phyloP scores from a whole-genome alignment of 2,113 vertebrate species.

The Spermophilus dauricus region DNA sequence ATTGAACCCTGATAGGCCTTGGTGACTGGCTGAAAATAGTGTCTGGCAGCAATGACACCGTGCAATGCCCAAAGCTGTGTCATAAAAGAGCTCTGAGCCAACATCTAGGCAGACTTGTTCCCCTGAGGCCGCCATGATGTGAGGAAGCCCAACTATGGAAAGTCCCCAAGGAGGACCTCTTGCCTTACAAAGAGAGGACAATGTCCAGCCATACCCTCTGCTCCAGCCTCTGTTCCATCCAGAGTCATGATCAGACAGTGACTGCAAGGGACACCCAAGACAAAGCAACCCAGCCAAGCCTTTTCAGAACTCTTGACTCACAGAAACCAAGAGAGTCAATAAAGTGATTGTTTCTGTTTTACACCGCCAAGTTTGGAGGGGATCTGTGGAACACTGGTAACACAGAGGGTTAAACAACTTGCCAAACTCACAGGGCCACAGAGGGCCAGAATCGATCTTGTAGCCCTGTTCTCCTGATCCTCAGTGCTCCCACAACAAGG shows the following conservation, averaged over 20 bases:
- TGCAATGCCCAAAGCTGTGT: neutral
- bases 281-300: neutral
- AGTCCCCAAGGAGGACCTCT: neutral
- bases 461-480: too few species aligned
- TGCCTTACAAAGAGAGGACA: accelerated
- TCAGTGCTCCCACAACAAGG: too few species aligned
- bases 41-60: neutral
- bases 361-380: neutral
- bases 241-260: too few species aligned
- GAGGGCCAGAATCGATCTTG: accelerated
- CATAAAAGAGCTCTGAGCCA: neutral
- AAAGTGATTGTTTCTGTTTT: neutral
- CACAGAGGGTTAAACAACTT: too few species aligned
- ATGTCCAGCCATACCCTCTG: neutral
- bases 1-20: neutral
- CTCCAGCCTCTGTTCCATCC: neutral
- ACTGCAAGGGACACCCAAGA: neutral
- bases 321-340: neutral
- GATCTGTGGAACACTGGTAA: too few species aligned
- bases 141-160: neutral
- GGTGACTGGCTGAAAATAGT: neutral
- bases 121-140: neutral
- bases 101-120: accelerated
- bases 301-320: neutral
- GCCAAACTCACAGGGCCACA: neutral